Conservation (phyloP, 1,140 invertebrate genomes). For the Leptinotarsa texana region DNA sequence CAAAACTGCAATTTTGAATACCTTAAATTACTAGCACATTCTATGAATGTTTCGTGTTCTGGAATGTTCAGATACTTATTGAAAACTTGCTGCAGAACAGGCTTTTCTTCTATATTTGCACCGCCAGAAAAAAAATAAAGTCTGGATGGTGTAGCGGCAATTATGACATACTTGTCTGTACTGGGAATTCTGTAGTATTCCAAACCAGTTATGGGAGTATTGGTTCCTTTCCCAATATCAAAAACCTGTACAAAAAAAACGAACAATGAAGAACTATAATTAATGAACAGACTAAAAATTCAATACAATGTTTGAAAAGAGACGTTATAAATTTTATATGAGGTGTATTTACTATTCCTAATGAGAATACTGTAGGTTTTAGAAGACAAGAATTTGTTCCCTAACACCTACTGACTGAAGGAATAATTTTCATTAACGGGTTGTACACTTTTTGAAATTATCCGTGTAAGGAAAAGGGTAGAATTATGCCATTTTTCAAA, state of each 20-base stretch:
- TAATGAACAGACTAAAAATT: too few relatives aligned
- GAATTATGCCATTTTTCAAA: too few relatives aligned
- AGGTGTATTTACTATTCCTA: too few relatives aligned
- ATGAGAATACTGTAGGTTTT: too few relatives aligned
- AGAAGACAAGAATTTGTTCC: too few relatives aligned
- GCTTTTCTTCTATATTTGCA: slow-evolving; percentile 75
- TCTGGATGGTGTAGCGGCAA: slow-evolving; percentile 80
- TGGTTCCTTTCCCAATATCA: slow-evolving; percentile 76
- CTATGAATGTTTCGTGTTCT: slow-evolving; percentile 72
- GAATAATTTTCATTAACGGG: too few relatives aligned
- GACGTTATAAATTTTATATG: too few relatives aligned
- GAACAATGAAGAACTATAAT: too few relatives aligned
- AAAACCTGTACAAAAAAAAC: slow-evolving; percentile 67
- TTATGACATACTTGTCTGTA: slow-evolving; percentile 75
- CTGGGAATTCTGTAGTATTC: slow-evolving; percentile 77
- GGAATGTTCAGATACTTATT: slow-evolving; percentile 75
- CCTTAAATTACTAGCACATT: slow-evolving; percentile 74
- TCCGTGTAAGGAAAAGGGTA: too few relatives aligned
- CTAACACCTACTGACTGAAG: too few relatives aligned
- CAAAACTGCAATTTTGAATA: slow-evolving; percentile 83
- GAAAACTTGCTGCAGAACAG: slow-evolving; percentile 81
- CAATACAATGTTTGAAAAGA: too few relatives aligned
- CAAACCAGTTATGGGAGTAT: slow-evolving; percentile 82
- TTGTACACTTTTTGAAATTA: too few relatives aligned
- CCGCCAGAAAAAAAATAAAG: slow-evolving; percentile 86